Evolutionary conservation across 2,888 invertebrate species (phyloP), one percentile per base, ranked within the genome.

Genomic region (Melikaiella ostensackeni): DNA sequence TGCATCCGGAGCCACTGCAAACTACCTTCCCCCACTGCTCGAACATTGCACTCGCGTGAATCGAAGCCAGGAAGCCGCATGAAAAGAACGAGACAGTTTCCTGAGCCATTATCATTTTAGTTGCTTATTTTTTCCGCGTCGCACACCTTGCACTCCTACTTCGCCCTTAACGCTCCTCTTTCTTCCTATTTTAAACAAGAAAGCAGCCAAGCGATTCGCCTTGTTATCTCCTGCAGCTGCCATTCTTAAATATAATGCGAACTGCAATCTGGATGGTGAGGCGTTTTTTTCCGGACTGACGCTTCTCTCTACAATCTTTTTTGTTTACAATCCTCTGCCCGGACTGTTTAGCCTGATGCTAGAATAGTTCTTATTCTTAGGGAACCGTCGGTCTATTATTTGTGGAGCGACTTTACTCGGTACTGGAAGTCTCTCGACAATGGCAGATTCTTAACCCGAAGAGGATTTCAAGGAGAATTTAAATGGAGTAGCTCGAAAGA

Each of bases 21-120:
- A 55, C 33, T 70, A 50, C n/a, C 46, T n/a, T 7, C 38, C 16
- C 8, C 27, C 46, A 27, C 2, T 66, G 19, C 66, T 27, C 19
- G 9, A 46, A 42, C 27, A 38, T 66, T 46, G 24, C 7, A 42
- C n/a, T 64, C 42, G 38, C 42, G 9, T 46, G 46, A 66, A 24
- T 66, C 24, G 46, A 66, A 38, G 46, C 27, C 50, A 50, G 16
- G 30, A 70, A 46, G n/a, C 19, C 70, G 46, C 50, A 30, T 70
- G 30, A 46, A 70, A 70, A 30, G 70, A 70, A 70, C 42, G 30
- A 70, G 66, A 66, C 66, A 66, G 19, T 70, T 70, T 70, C 30
- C 70, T 33, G n/a, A 70, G 50, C 46, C 70, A 70, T 70, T 70
- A 70, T 70, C 27, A 70, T 50, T 70, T 50, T n/a, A 70, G 46